Base-by-base conservation (phyloP, 1,140 invertebrate species). In the Belonocnema kinseyi region DNA sequence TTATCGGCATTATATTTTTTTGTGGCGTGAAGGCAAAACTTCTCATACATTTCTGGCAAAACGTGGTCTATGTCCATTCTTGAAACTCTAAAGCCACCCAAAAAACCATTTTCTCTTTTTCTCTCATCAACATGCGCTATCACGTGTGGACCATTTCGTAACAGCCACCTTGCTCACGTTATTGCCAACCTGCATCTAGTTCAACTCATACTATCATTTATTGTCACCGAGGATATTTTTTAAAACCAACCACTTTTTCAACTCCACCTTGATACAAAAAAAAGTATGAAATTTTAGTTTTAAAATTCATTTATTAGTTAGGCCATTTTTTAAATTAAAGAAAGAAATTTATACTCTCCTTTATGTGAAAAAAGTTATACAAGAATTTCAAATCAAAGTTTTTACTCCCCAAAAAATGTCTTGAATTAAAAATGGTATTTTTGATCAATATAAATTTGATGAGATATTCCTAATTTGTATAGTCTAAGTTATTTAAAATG, bases 51-150 rank as follows among this genome's bases (percentile, higher is more conserved):
- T 66, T 40, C 26, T 14, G 16, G 26, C n/a, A 66, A 56, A 40
- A 66, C 33, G 61, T 66, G 61, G 40, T 66, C 26, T 13, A 66
- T 66, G 40, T 16, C 14, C 26, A 66, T 66, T 66, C 61, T 40
- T 66, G 6, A 40, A 66, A 40, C 10, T 13, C 61, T 40, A n/a
- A 46, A 66, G 21, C 61, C 40, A 40, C 33, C 33, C 19, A 56
- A 56, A 56, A 56, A 56, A 54, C 4, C 33, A 66, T 33, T 26
- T n/a, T 40, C 5, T 66, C 14, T 26, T 33, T 66, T 66, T n/a
- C 61, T 66, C 61, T 66, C n/a, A 66, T 66, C 61, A 66, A 66
- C 33, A 40, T 66, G 61, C 61, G 61, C 61, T 17, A 66, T 66
- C 61, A 66, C 61, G 61, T 40, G 33, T 33, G 40, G 40, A 66